Percentiles rank a stretch among this genome's conserved stretches.
Evolutionary conservation across 2,797 vertebrate genomes (phyloP).

Genomic region (Lepilemur ruficaudatus): DNA sequence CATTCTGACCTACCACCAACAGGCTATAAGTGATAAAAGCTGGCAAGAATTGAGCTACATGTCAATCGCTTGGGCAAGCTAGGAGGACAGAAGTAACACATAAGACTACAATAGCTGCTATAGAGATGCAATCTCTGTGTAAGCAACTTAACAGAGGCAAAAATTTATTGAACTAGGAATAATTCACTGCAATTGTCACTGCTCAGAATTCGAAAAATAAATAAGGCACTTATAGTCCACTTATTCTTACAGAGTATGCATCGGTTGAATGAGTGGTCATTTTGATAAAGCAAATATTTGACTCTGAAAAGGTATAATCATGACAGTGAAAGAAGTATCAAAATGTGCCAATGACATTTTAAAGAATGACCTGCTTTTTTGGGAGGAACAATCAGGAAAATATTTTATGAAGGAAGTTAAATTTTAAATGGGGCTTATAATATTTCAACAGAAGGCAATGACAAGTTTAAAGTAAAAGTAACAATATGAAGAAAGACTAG

Average conservation of each 20-base stretch:
- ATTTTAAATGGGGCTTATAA: not conserved
- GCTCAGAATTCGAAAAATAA: not conserved
- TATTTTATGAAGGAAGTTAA: not conserved
- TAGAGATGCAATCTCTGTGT: not conserved
- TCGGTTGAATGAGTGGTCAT: not conserved
- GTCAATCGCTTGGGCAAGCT: not conserved
- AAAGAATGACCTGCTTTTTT: not conserved
- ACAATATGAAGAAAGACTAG: not conserved
- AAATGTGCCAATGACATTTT: not conserved
- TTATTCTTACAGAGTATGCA: not conserved
- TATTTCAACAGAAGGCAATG: not conserved
- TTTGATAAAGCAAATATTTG: not conserved
- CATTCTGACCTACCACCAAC: not conserved
- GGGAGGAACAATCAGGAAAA: not conserved
- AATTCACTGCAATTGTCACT: not conserved
- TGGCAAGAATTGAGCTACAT: not conserved
- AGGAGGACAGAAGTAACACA: not conserved
- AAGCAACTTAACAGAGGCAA: not conserved
- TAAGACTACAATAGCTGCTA: not conserved
- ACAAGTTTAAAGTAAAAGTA: not conserved
- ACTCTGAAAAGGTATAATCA: not conserved
- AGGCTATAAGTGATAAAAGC: not conserved
- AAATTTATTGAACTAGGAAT: not conserved
- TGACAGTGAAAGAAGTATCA: not conserved
- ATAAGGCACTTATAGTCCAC: not conserved